phyloP scores from a whole-genome alignment of 2,113 vertebrate species.

The Hydropotes inermis region DNA sequence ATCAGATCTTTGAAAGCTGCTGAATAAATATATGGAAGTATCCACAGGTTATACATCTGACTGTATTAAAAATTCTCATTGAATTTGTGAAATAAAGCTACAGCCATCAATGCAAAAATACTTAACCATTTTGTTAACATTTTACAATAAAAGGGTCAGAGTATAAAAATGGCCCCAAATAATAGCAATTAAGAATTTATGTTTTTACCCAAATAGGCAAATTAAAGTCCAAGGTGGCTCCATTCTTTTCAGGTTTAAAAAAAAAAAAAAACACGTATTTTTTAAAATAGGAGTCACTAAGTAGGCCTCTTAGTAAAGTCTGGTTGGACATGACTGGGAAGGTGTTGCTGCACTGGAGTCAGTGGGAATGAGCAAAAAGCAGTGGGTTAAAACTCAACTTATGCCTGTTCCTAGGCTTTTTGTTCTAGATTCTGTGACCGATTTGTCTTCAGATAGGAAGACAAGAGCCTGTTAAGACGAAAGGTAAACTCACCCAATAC shows the following conservation, averaged over 20 bases:
- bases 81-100: neutral
- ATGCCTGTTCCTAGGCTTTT: conserved; percentile 52
- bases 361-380: neutral
- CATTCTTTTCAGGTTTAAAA: neutral
- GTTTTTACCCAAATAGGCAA: neutral
- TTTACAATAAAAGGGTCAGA: neutral
- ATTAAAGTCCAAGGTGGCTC: neutral
- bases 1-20: neutral
- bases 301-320: neutral
- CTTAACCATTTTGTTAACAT: neutral
- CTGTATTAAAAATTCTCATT: neutral
- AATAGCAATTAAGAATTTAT: neutral
- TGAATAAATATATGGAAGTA: neutral
- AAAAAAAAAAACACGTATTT: neutral
- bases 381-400: neutral
- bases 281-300: neutral
- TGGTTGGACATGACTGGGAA: neutral
- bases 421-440: neutral
- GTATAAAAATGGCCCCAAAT: neutral
- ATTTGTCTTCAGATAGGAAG: neutral
- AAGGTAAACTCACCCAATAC: neutral
- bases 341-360: neutral
- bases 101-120: neutral
- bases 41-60: neutral
- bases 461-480: neutral